phyloP scores from a whole-genome alignment of 1,140 invertebrate species.

The Dreissena rostriformis region DNA sequence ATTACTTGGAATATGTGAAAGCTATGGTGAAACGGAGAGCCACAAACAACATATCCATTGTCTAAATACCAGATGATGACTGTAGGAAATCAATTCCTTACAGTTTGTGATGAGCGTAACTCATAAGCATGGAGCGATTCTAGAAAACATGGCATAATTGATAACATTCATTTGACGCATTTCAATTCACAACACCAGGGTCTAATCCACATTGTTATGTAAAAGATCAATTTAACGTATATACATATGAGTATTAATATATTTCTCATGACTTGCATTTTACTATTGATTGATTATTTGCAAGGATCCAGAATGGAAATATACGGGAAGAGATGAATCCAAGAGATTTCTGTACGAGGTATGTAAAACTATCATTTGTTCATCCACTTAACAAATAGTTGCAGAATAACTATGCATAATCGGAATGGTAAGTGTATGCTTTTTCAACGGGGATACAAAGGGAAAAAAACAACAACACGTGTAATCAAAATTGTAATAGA shows the following conservation, averaged over 20 bases:
- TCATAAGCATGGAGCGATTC: neutral
- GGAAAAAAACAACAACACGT: neutral
- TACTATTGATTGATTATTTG: neutral
- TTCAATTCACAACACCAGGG: neutral
- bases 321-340: slow-evolving; percentile 20
- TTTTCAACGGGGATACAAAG: neutral
- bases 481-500: neutral
- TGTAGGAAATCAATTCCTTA: no score
- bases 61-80: no score
- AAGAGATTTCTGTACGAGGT: slow-evolving; percentile 55
- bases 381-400: neutral
- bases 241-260: neutral
- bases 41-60: no score
- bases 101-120: no score
- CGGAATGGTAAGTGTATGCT: neutral
- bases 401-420: no score
- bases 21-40: no score
- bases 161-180: neutral
- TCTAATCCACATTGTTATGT: neutral
- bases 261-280: neutral
- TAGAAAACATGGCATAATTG: neutral
- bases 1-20: no score
- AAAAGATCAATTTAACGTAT: neutral
- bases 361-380: neutral
- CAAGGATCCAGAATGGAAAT: slow-evolving; percentile 24